These are phyloP conservation scores for Lasioglossum pauxillum DNA, from an alignment of 2,888 invertebrate genomes.

Conservation along the genomic window DNA sequence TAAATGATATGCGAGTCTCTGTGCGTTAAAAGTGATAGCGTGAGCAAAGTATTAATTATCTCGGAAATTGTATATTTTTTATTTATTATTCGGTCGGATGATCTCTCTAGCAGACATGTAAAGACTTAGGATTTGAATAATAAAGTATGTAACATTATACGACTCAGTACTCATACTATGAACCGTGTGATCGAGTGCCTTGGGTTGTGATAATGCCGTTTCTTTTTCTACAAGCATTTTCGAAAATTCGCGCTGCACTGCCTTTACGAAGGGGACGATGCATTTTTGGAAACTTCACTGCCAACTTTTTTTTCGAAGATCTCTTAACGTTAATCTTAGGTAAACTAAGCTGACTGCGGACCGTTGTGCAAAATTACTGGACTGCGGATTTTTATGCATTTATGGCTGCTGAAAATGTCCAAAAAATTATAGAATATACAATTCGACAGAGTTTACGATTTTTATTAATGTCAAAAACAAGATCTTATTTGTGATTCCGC, in stretches of 20 bases:
- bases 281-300: constrained; percentile 39
- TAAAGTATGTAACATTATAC: constrained; percentile 14
- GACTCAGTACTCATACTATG: constrained; percentile 19
- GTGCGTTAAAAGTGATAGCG: background rate
- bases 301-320: constrained; percentile 40
- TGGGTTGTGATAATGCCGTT: background rate
- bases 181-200: background rate
- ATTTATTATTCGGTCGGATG: constrained; percentile 22
- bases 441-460: too few relatives aligned
- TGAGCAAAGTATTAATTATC: constrained; percentile 10
- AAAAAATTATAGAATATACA: too few relatives aligned
- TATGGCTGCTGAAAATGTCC: too few relatives aligned
- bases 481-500: too few relatives aligned
- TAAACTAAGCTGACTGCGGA: background rate
- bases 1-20: background rate
- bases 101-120: constrained; percentile 17
- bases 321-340: constrained; percentile 30
- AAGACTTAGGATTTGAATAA: constrained; percentile 27
- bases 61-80: constrained; percentile 13
- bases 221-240: background rate
- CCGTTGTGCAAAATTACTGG: background rate
- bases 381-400: too few relatives aligned
- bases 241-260: constrained; percentile 11
- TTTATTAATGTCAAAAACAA: too few relatives aligned
- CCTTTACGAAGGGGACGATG: background rate